Evolutionary conservation across 2,797 vertebrate species (phyloP).

Genomic region (Phoxinus dragarum): DNA sequence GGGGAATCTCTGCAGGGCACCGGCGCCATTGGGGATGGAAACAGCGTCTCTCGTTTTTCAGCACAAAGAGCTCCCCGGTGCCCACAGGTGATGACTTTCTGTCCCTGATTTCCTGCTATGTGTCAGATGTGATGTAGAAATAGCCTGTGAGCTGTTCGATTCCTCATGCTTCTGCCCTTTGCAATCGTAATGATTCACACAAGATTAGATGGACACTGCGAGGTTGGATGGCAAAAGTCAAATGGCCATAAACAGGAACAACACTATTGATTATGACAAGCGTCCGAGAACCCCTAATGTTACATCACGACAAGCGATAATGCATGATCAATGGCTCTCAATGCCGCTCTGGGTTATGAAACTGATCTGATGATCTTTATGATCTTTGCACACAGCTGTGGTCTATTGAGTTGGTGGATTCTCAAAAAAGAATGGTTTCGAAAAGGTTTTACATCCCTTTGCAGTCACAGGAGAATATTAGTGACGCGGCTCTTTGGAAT

Average conservation of each 20-base stretch:
- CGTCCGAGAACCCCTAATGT: slow-evolving; percentile 27
- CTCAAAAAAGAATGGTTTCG: neutral
- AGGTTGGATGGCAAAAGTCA: slow-evolving; percentile 12
- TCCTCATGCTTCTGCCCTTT: slow-evolving; percentile 31
- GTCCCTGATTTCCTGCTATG: slow-evolving; percentile 19
- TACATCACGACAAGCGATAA: slow-evolving; percentile 18
- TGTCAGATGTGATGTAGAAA: slow-evolving; percentile 42
- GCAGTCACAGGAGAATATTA: no score
- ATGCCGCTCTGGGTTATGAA: neutral
- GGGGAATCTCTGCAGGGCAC: slow-evolving; percentile 30
- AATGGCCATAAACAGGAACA: slow-evolving; percentile 18
- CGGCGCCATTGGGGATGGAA: slow-evolving; percentile 51
- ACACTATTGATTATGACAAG: slow-evolving; percentile 18
- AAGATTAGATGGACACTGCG: slow-evolving; percentile 10
- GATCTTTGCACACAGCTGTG: slow-evolving; percentile 7
- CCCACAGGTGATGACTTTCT: slow-evolving; percentile 42
- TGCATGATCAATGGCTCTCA: slow-evolving; percentile 29
- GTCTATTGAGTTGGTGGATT: neutral
- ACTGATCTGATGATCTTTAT: slow-evolving; percentile 24
- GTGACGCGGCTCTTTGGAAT: neutral
- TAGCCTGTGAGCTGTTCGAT: slow-evolving; percentile 27
- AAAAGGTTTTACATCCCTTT: neutral
- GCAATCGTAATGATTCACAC: neutral
- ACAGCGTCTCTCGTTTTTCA: slow-evolving; percentile 49
- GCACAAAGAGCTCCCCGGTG: slow-evolving; percentile 31